Evolutionary conservation across 1,140 invertebrate genomes (phyloP).

Genomic region (Nylanderia fulva): DNA sequence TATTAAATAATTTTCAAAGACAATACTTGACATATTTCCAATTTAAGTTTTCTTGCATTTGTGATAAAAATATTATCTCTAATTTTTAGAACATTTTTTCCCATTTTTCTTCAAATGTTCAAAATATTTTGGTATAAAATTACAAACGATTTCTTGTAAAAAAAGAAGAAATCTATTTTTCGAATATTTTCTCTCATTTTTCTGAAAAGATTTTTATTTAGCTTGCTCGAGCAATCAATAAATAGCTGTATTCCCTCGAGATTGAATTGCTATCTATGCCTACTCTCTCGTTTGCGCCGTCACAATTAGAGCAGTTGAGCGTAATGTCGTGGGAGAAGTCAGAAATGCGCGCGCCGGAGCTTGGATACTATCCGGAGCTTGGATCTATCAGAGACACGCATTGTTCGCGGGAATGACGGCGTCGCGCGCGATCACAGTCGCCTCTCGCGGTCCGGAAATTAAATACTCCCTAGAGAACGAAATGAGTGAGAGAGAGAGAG

Average conservation of each 20-base stretch:
- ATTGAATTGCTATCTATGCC: conserved; percentile 46
- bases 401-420: conserved; percentile 66
- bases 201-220: conserved; percentile 32
- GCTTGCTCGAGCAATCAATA: conserved; percentile 26
- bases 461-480: conserved; percentile 76
- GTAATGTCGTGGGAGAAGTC: conserved; percentile 41
- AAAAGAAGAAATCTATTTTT: too few relatives aligned
- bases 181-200: conserved; percentile 28
- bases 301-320: conserved; percentile 57
- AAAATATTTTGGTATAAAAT: too few relatives aligned
- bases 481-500: conserved; percentile 14
- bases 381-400: conserved; percentile 62
- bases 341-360: neutral
- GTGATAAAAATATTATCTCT: neutral
- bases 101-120: too few relatives aligned
- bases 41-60: neutral
- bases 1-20: neutral
- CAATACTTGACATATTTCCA: neutral
- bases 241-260: conserved; percentile 22
- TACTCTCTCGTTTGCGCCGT: conserved; percentile 22
- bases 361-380: conserved; percentile 57
- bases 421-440: conserved; percentile 33
- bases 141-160: too few relatives aligned
- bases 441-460: conserved; percentile 76
- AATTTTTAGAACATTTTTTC: neutral